Evolutionary conservation across 2,888 invertebrate genomes (phyloP), one percentile per base, ranked within the genome.

Genomic region (Temnothorax unifasciatus): DNA sequence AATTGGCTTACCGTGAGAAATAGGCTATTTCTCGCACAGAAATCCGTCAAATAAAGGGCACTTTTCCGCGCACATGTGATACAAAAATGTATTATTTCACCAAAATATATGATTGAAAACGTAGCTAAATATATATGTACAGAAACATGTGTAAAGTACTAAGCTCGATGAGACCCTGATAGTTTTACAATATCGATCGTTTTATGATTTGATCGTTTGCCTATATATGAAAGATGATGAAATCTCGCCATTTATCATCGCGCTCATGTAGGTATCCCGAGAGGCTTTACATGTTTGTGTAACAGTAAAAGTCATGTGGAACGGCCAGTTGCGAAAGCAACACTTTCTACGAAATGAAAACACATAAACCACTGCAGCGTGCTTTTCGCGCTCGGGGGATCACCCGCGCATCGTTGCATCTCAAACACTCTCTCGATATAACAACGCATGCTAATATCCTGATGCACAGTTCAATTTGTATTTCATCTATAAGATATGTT

Each of bases 321-420:
- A 86, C 79, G 75, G 73, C 69, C 63, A 29, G 59, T 63, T 74
- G 79, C 66, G 85, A 89, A 88, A 89, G 83, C 88, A 89, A 85
- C 84, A 79, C 84, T 86, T 89, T 88, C 87, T 76, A 38, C 68
- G 79, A 79, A 86, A 83, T 85, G 86, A 88, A 89, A 88, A 85
- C 85, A 83, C 82, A 79, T 86, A 86, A 82, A 86, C 57, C 29
- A 77, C 6, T 41, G 63, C 66, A 54, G 47, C 50, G n/a, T 34
- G 44, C 82, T 66, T 63, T 71, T 52, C 64, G 25, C 63, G 57
- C 21, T 47, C 9, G 57, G 41, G 13, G 69, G 50, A 44, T 79
- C 73, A 38, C 6, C n/a, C 25, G 38, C 3, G 77, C 15, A 15
- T 41, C 52, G 52, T 68, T 29, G 69, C n/a, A 47, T 81, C 71